Base-by-base conservation (phyloP, 2,888 invertebrate species). In the Athalia rosae region DNA sequence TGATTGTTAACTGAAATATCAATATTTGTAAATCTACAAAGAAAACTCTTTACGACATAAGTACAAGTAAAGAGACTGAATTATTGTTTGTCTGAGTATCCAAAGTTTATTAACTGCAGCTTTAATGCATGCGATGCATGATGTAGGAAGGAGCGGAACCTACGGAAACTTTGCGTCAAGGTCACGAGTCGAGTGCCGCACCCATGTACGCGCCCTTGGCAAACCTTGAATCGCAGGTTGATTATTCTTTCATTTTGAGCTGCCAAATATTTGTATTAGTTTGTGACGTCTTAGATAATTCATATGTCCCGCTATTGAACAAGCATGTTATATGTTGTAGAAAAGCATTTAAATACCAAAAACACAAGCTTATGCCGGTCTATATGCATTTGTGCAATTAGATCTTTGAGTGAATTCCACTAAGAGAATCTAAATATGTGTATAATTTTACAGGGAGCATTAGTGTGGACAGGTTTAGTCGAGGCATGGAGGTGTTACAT, bases 101-200 rank as follows among this genome's bases (percentile, higher is more conserved):
- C 28, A 84, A 87, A 84, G 80, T 84, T 86, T 84, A 88, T 86
- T 87, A 87, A 89, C 86, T 85, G 85, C 87, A 87, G 89, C 87
- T 87, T 89, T 89, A 88, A 88, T 89, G 89, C 89, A 89, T 89
- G 89, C 85, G 85, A 88, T 87, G 89, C 89, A 89, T 89, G 88
- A 88, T 87, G 86, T 89, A 89, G 89, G 89, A 87, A 81, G 89
- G 88, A 89, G 86, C 86, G 85, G 89, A 87, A 86, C 85, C 87
- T 84, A 87, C 86, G 83, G 89, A 88, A 87, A 87, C 84, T 88
- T 87, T 86, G 87, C 88, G 85, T 82, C 88, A 86, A 84, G 87
- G 87, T 85, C 88, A 89, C 85, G 85, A 86, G 84, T 85, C 87
- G 85, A 86, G 86, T 85, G 88, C 88, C 85, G 87, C 86, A 88